phyloP scores from a whole-genome alignment of 2,888 invertebrate species.

The Oligia latruncula region DNA sequence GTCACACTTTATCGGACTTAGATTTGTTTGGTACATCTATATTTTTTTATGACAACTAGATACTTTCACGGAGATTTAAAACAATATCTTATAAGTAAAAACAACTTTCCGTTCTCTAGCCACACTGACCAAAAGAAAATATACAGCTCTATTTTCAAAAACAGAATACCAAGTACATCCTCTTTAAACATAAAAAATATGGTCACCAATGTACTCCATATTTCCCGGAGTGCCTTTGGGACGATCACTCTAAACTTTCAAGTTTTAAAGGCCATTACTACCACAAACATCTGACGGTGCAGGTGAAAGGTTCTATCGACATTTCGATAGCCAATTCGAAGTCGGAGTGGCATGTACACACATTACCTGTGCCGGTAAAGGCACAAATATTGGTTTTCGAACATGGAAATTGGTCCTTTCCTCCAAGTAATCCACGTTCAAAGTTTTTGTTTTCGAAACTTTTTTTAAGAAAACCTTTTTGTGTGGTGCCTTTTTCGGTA shows the following conservation, averaged over 20 bases:
- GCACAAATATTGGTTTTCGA: conserved; percentile 61
- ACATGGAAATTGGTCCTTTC: conserved; percentile 56
- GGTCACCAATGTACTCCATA: conserved; percentile 30
- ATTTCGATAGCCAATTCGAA: conserved; percentile 74
- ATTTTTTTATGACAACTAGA: background rate
- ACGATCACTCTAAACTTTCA: conserved; percentile 57
- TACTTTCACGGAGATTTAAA: background rate
- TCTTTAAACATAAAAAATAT: background rate
- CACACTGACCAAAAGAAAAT: background rate
- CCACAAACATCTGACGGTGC: conserved; percentile 64
- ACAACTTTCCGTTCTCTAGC: background rate
- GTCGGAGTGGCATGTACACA: conserved; percentile 75
- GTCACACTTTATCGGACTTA: no score
- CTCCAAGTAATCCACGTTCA: conserved; percentile 26
- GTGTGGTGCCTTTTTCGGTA: background rate
- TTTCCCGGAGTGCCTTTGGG: conserved; percentile 41
- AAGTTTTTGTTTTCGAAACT: conserved; percentile 31
- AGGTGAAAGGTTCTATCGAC: conserved; percentile 68
- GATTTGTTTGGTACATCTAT: no score
- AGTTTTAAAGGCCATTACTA: conserved; percentile 70
- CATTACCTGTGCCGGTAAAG: conserved; percentile 71
- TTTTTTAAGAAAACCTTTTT: conserved; percentile 28
- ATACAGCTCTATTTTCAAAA: background rate
- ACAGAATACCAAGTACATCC: background rate
- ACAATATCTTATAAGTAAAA: background rate